Conservation (phyloP, 2,888 invertebrate species). For the Hypolimnas misippus region DNA sequence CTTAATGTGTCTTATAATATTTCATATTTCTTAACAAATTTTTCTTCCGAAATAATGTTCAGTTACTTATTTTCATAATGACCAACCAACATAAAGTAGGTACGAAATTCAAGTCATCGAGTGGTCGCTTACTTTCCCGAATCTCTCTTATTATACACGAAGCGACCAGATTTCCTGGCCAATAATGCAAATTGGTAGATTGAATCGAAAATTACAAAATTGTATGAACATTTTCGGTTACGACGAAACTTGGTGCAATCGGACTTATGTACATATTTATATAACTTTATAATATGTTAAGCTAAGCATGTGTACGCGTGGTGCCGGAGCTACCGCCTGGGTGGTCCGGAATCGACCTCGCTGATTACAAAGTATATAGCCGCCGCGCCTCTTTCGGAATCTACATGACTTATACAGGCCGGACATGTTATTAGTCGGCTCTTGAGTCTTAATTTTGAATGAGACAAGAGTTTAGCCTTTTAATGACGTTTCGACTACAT, state of each 20-base stretch:
- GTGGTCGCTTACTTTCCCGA: slow-evolving; percentile 56
- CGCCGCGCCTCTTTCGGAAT: slow-evolving; percentile 47
- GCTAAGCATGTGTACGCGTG: slow-evolving; percentile 55
- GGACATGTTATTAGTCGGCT: slow-evolving; percentile 35
- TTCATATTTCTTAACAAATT: background rate
- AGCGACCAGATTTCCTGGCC: slow-evolving; percentile 49
- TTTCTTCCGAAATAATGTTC: no score
- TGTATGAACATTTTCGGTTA: slow-evolving; percentile 60
- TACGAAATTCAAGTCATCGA: slow-evolving; percentile 57
- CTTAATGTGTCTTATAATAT: no score
- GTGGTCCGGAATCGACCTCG: slow-evolving; percentile 76
- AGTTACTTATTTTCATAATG: background rate
- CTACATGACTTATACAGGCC: slow-evolving; percentile 35
- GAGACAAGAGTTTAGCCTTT: background rate
- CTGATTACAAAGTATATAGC: slow-evolving; percentile 70
- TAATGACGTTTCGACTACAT: background rate
- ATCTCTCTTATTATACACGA: slow-evolving; percentile 67
- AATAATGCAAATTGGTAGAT: slow-evolving; percentile 75
- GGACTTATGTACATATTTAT: slow-evolving; percentile 37
- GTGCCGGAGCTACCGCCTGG: slow-evolving; percentile 62
- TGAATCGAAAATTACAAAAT: slow-evolving; percentile 78
- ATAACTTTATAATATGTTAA: slow-evolving; percentile 45
- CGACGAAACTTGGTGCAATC: slow-evolving; percentile 31
- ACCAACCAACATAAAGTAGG: no score
- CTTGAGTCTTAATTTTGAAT: slow-evolving; percentile 12